Evolutionary conservation across 2,113 vertebrate species (phyloP).

Genomic region (Trematomus loennbergii): DNA sequence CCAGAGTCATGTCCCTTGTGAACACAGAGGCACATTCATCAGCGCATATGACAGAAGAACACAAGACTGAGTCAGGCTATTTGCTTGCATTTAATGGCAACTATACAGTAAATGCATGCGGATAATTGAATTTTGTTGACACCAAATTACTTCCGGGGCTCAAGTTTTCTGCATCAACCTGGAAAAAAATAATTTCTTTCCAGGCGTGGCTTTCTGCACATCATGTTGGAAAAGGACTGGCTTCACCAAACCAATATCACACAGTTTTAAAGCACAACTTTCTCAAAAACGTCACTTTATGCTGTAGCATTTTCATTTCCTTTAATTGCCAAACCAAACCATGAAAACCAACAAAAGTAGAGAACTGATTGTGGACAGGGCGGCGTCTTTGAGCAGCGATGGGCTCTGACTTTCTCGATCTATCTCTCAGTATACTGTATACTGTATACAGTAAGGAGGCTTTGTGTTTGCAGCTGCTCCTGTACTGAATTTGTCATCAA

Average conservation of each 20-base stretch:
- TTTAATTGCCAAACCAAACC: background rate
- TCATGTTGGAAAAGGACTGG: background rate
- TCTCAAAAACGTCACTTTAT: background rate
- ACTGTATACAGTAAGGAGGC: too few species aligned
- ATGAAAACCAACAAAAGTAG: background rate
- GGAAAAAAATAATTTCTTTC: background rate
- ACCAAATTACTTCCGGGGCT: background rate
- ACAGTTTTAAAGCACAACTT: background rate
- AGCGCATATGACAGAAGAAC: conserved; percentile 24
- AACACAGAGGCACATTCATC: conserved; percentile 45
- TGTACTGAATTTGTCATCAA: conserved; percentile 65
- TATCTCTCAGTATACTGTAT: conserved; percentile 11
- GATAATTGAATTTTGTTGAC: background rate
- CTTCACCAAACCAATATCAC: background rate
- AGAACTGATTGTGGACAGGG: background rate
- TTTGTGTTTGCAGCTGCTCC: conserved; percentile 49
- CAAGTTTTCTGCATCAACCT: background rate
- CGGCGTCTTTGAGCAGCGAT: background rate
- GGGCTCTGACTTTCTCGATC: background rate
- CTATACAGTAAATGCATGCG: background rate
- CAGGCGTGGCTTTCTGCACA: background rate
- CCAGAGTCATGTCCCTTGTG: conserved; percentile 24
- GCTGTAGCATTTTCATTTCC: background rate
- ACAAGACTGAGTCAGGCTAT: conserved; percentile 14
- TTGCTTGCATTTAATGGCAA: conserved; percentile 33